Evolutionary conservation across 2,113 vertebrate species (phyloP).

Genomic region (Silurus asotus): DNA sequence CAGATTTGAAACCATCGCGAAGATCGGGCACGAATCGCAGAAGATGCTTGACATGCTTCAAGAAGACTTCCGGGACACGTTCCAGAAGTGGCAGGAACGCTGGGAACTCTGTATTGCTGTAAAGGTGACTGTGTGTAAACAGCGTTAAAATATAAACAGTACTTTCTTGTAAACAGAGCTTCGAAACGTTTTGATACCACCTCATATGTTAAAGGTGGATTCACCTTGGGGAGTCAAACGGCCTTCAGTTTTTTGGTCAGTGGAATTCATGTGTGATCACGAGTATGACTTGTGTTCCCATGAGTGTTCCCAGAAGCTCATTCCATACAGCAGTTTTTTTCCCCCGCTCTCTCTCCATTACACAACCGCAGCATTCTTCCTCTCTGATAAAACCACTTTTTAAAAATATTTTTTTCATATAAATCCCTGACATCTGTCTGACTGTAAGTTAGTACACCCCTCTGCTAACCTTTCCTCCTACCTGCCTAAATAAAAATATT

Average conservation of each 20-base stretch:
- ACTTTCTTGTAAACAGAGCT: neutral
- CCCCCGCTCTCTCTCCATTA: slow-evolving; percentile 1
- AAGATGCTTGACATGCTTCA: no score
- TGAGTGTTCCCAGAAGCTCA: slow-evolving; percentile 47
- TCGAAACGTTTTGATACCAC: no score
- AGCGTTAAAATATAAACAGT: no score
- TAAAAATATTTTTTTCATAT: slow-evolving; percentile 40
- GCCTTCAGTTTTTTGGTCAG: slow-evolving; percentile 25
- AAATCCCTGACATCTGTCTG: slow-evolving; percentile 51
- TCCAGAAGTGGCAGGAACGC: no score
- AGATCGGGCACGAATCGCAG: no score
- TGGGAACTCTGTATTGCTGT: no score
- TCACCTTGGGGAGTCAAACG: neutral
- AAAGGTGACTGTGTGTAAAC: no score
- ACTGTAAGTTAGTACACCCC: slow-evolving; percentile 42
- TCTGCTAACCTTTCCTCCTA: slow-evolving; percentile 11
- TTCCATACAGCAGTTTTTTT: slow-evolving; percentile 25
- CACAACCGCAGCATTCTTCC: slow-evolving; percentile 46
- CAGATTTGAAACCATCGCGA: no score
- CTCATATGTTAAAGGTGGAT: no score
- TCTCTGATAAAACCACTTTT: slow-evolving; percentile 45
- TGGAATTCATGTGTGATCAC: slow-evolving; percentile 34
- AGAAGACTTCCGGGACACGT: no score
- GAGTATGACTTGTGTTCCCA: neutral
- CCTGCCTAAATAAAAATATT: slow-evolving; percentile 7